These are phyloP conservation scores for Ptychodera flava DNA, from an alignment of 35 echinoderm and acorn worm genomes.

Conservation along the genomic window DNA sequence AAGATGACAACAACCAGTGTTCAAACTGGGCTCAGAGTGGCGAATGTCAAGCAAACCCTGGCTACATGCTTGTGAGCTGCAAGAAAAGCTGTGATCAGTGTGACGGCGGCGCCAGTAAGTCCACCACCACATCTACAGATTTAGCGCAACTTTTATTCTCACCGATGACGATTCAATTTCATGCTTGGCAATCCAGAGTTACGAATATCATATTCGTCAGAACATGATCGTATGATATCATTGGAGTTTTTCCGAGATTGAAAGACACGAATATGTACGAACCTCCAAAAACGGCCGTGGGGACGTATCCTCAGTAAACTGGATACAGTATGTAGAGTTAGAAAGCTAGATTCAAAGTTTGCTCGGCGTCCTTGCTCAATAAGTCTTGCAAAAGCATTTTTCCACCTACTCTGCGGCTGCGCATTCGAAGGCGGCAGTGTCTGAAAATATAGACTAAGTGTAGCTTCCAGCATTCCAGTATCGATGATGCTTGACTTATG, in stretches of 20 bases:
- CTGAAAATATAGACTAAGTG: too few species aligned
- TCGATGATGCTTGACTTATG: too few species aligned
- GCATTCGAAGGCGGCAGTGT: too few species aligned
- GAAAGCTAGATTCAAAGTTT: too few species aligned
- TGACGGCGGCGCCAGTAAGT: not conserved
- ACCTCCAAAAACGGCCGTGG: not conserved
- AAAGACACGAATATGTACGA: too few species aligned
- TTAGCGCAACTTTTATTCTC: not conserved
- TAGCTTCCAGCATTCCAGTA: too few species aligned
- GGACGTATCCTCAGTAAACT: too few species aligned
- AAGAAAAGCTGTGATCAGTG: constrained; percentile 28
- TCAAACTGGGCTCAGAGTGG: constrained; percentile 38
- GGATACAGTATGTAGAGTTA: too few species aligned
- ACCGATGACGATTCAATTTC: not conserved
- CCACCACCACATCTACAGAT: not conserved
- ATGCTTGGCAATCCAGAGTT: not conserved
- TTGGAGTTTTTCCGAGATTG: not conserved
- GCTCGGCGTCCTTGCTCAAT: too few species aligned
- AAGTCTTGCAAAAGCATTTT: too few species aligned
- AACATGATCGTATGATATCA: not conserved
- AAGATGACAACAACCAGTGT: constrained; percentile 40
- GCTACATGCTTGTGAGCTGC: constrained; percentile 47
- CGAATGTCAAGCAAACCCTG: constrained; percentile 42
- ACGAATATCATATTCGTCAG: not conserved
- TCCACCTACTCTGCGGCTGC: too few species aligned